Evolutionary conservation across 2,113 vertebrate genomes (phyloP), one percentile per base, ranked within the genome.

Genomic region (Willisornis vidua): DNA sequence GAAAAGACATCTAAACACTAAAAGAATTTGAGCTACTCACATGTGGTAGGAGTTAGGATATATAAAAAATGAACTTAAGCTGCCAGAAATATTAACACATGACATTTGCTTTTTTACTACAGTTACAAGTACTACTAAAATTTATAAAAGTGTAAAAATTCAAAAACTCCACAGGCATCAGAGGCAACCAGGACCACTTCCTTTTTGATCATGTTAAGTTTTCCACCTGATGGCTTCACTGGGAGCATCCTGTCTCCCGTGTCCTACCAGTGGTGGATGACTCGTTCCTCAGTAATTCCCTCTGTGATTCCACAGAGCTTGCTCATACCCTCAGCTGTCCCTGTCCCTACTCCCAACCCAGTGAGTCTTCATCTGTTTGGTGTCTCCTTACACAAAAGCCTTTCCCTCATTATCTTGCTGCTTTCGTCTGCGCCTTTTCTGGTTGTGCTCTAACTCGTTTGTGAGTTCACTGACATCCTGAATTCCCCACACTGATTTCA

Each of bases 341-440:
- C 19, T 23, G 10, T 45, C 39, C 13, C 28, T 14, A 6, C 33
- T 85, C 24, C 46, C 46, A 76, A 33, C 28, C 41, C 4, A 5
- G 8, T 0, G 0, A 46, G 37, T 48, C n/a, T 63, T 51, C 23
- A 14, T 35, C 18, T 41, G 0, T 54, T 55, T 66, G 70, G 6
- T 67, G 52, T 66, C 43, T 82, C 19, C 71, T 89, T 62, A 37
- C 37, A 45, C 41, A 41, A 76, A 65, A 77, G 16, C 49, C 48
- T 81, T 55, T 77, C 63, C 37, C 14, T 28, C 31, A 28, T 71
- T 54, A 59, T 41, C 52, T 49, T 43, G 14, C 49, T 54, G 23
- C 35, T 85, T 77, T 63, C 52, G 24, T 52, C 75, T 23, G 16
- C 1, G 10, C 29, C 29, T 52, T 58, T 82, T 48, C 81, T 72